Conservation (phyloP, 2,113 vertebrate genomes). For the Rynchops niger region DNA sequence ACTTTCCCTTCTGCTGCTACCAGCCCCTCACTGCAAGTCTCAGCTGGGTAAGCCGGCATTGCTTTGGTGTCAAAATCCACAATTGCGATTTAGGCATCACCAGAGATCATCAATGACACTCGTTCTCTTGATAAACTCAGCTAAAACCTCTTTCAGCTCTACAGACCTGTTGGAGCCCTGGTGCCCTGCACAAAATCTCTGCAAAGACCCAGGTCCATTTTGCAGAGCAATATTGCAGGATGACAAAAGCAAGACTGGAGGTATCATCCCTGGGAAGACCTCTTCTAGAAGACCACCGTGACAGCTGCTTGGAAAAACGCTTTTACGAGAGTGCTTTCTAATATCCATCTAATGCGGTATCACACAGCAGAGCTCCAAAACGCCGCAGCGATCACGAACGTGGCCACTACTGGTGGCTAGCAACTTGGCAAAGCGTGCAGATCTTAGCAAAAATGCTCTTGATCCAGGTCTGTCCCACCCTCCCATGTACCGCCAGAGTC, state of each 20-base stretch:
- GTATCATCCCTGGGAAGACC: neutral
- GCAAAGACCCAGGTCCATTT: neutral
- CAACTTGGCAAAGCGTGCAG: neutral
- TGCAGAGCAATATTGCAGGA: neutral
- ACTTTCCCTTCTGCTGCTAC: neutral
- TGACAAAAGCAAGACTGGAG: neutral
- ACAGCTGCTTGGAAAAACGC: neutral
- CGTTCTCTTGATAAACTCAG: neutral
- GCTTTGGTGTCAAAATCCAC: neutral
- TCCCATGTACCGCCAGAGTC: neutral
- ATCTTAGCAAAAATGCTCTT: neutral
- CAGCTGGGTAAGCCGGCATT: fast-evolving
- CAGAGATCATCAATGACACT: neutral
- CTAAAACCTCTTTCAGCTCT: neutral
- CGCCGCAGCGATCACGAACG: fast-evolving
- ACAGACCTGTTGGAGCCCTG: neutral
- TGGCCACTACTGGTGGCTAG: neutral
- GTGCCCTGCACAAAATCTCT: neutral
- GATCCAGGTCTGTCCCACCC: neutral
- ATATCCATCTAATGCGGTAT: neutral
- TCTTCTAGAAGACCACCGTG: neutral
- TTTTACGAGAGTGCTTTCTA: neutral
- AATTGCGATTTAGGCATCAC: neutral
- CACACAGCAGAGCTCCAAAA: neutral
- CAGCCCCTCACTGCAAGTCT: neutral